Evolutionary conservation across 1,140 invertebrate species (phyloP), one percentile per base, ranked within the genome.

Genomic region (Drosophila virilis): DNA sequence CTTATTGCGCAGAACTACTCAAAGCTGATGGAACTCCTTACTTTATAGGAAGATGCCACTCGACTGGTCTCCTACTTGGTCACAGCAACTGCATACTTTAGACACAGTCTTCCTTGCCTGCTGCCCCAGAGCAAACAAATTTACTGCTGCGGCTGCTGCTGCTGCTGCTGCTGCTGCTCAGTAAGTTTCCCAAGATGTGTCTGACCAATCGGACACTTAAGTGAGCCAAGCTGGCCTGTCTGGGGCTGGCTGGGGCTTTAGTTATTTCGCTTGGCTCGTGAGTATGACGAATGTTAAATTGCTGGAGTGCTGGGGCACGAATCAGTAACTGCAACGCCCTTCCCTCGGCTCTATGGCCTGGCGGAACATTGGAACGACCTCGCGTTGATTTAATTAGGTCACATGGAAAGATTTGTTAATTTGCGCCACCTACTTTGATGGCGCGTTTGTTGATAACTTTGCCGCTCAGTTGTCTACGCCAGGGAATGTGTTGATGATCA

Each of bases 331-430:
- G 28, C 17, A 48, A 57, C 71, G 33, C 64, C 64, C 64, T 40
- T 15, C 32, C 7, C 33, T 37, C 32, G 4, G 4, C 33, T 10
- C 33, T 54, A n/a, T 35, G 33, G n/a, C n/a, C 46, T 22, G 61
- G 17, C 54, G 59, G 43, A 54, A 48, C 51, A 58, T 64, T 71
- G 62, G 9, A 42, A 52, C 64, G 75, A 58, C 60, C 52, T 75
- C 74, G 70, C 54, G 84, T 78, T 78, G 77, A 89, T 84, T 88
- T 89, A 88, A 88, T 88, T 88, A 70, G 84, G 84, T 88, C 84
- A 88, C 84, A 89, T 89, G 84, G 84, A 57, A 89, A 88, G 80
- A 88, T 88, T 88, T 88, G 84, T 88, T 88, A 88, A 88, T 89
- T 88, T 89, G 57, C 77, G 80, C 84, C 84, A 88, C 80, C 84